Base-by-base conservation (phyloP, 2,888 invertebrate species). In the Lithophane socia region DNA sequence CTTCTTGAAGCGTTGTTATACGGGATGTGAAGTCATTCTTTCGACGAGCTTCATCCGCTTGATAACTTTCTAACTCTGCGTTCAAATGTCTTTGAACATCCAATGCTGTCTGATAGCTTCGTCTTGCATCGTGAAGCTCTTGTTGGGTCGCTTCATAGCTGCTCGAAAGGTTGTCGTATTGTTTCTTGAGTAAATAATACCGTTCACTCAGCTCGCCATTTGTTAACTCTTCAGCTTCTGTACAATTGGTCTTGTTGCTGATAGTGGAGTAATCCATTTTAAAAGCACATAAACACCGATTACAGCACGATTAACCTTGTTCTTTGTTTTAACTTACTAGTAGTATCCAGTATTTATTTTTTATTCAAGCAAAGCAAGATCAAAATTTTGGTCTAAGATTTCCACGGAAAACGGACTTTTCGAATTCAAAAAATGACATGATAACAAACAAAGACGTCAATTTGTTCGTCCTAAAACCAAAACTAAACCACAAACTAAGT, bases 181-280 rank as follows among this genome's bases (percentile, higher is more conserved):
- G 96, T 89, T 95, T 95, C 87, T 94, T 95, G 3, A 97, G 91
- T 73, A 92, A 92, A 90, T 94, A 95, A 85, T 95, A 96, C 3
- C 92, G 93, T 86, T 96, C 96, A 78, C 89, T 93, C 0, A 97
- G 83, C 87, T 96, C 96, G 21, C 94, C 94, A 73, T 94, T 94
- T 3, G 95, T 93, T 80, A 96, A 77, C 37, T 95, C 96, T 78
- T 95, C 96, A 2, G 87, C 89, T 89, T 94, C 96, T 3, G 95
- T 95, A 73, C 88, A 92, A 77, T 91, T 93, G 5, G 94, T 95
- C 90, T 96, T 96, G 82, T 96, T 96, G 76, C 95, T 96, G 72
- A 95, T 93, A 21, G 95, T 95, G 3, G 97, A 97, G 84, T 94
- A 96, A 94, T 97, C 94, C 97, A 97, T 97, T 74, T 73, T 86